Conservation (phyloP, 2,113 vertebrate species). For the Gopherus evgoodei region DNA sequence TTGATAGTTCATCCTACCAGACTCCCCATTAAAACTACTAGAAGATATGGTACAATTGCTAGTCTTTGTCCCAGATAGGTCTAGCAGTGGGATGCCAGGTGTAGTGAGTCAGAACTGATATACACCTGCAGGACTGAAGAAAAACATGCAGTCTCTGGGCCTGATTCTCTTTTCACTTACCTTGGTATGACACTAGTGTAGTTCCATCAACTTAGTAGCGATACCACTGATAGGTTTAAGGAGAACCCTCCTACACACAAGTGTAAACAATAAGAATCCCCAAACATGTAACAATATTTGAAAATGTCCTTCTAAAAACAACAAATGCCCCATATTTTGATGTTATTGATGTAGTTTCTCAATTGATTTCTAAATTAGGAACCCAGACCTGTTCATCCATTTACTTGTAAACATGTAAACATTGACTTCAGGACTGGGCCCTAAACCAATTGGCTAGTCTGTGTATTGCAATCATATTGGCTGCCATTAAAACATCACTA, state of each 20-base stretch:
- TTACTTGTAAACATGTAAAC: background rate
- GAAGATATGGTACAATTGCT: background rate
- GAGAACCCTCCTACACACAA: background rate
- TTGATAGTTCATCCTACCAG: background rate
- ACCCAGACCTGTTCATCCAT: background rate
- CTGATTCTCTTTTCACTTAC: background rate
- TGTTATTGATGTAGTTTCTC: background rate
- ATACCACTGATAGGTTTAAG: background rate
- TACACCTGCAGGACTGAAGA: background rate
- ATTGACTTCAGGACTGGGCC: background rate
- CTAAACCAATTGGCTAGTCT: background rate
- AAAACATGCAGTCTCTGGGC: background rate
- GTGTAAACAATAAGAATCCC: background rate
- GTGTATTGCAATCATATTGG: background rate
- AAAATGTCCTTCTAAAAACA: background rate
- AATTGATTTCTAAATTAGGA: background rate
- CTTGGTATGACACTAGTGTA: background rate
- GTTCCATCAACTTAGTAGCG: background rate
- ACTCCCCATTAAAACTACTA: background rate
- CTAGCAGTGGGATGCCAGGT: background rate
- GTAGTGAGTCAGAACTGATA: background rate
- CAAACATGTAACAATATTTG: background rate
- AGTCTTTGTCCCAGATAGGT: background rate
- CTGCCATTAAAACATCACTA: background rate
- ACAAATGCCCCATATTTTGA: background rate